Conservation (phyloP, 2,797 vertebrate species). For the Acrossocheilus wenchowensis region DNA sequence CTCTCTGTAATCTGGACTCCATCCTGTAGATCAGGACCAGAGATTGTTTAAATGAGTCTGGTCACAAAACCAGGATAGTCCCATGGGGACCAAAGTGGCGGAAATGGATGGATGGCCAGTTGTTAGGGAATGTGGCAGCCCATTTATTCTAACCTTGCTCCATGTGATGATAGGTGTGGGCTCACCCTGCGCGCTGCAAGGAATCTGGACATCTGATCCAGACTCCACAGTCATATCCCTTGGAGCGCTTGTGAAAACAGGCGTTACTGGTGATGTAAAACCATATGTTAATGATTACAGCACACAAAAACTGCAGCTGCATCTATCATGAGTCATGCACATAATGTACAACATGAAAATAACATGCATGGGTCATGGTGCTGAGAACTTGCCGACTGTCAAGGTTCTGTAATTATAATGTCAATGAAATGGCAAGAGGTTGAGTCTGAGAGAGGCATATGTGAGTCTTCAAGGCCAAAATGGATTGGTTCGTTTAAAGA, state of each 20-base stretch:
- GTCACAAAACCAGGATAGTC: slow-evolving; percentile 10
- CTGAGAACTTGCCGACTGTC: neutral
- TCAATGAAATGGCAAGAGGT: neutral
- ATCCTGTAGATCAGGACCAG: slow-evolving; percentile 78
- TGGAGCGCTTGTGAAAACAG: slow-evolving; percentile 93
- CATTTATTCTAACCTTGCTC: slow-evolving; percentile 89
- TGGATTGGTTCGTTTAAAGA: slow-evolving; percentile 6
- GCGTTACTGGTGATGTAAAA: slow-evolving; percentile 90
- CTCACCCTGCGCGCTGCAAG: slow-evolving; percentile 94
- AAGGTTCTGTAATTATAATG: neutral
- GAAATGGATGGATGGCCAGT: slow-evolving; percentile 28
- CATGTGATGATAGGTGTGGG: slow-evolving; percentile 93
- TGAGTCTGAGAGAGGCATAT: neutral
- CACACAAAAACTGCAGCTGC: slow-evolving; percentile 46
- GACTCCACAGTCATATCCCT: slow-evolving; percentile 93
- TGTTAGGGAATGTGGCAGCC: slow-evolving; percentile 17
- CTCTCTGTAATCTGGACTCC: slow-evolving; percentile 97
- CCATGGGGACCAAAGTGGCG: neutral
- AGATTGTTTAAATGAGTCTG: slow-evolving; percentile 1
- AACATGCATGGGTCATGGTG: neutral
- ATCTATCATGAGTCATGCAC: slow-evolving; percentile 24
- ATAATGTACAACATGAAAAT: slow-evolving; percentile 6
- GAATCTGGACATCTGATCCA: slow-evolving; percentile 92
- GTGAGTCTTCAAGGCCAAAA: neutral
- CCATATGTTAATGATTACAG: slow-evolving; percentile 76